Percentiles rank a stretch among this genome's conserved stretches.
Evolutionary conservation across 2,113 vertebrate species (phyloP).

Genomic region (Psettodes erumei): DNA sequence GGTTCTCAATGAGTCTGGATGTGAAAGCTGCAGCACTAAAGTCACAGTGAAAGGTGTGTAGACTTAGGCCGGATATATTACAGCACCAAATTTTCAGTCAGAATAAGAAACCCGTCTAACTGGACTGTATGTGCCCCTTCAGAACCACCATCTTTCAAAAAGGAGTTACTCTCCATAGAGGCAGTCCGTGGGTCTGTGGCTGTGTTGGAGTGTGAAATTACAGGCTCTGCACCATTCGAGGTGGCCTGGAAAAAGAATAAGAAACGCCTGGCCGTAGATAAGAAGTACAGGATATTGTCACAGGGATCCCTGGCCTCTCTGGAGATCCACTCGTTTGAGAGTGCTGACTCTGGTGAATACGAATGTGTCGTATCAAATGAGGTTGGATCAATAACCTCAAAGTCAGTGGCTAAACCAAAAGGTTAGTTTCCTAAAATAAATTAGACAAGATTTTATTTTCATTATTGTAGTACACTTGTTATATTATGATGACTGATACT

Average conservation of each 20-base stretch:
- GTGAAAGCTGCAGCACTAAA: constrained; percentile 88
- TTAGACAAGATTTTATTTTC: not conserved
- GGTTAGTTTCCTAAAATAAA: constrained; percentile 85
- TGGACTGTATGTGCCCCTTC: constrained; percentile 67
- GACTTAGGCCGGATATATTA: not conserved
- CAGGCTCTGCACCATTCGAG: constrained; percentile 91
- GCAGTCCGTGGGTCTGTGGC: constrained; percentile 88
- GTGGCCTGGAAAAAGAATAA: constrained; percentile 93
- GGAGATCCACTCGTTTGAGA: constrained; percentile 93
- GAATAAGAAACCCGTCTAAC: constrained; percentile 9
- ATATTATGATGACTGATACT: not conserved
- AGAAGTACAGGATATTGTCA: constrained; percentile 88
- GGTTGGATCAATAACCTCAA: constrained; percentile 89
- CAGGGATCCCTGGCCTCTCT: constrained; percentile 87
- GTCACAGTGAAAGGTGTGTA: constrained; percentile 91
- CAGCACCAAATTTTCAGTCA: not conserved
- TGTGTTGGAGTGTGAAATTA: constrained; percentile 89
- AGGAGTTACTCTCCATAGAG: constrained; percentile 87
- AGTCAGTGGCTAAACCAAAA: constrained; percentile 87
- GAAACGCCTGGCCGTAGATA: constrained; percentile 89
- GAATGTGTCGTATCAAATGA: constrained; percentile 91
- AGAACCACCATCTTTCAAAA: constrained; percentile 91
- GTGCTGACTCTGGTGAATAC: constrained; percentile 90
- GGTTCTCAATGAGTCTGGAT: constrained; percentile 89
- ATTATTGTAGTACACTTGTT: not conserved